Evolutionary conservation across 2,113 vertebrate genomes (phyloP), one percentile per base, ranked within the genome.

Genomic region (Salminus brasiliensis): DNA sequence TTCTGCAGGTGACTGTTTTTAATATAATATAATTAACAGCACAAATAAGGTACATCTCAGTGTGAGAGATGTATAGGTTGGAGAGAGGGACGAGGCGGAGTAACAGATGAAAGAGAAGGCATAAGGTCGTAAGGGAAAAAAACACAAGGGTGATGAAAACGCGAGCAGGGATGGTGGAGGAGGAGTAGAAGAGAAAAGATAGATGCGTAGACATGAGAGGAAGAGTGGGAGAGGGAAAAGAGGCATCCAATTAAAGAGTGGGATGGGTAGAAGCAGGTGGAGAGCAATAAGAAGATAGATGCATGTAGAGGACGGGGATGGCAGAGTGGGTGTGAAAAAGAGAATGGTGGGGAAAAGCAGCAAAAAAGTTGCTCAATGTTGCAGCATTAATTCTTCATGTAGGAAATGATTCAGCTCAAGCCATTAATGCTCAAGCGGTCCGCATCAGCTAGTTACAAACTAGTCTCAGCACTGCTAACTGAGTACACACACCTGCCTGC

Each of bases 51-150:
- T 45, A 15, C 16, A 45, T 45, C 3, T 15, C 43, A 45, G 13
- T 45, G 43, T 45, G 43, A 45, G 43, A 15, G 43, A 43, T 8
- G 6, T 5, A 39, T 4, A 39, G 11, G 45, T 16, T 49, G 11
- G 12, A 49, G 12, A 16, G 27, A 8, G 53, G 85, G 86, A 63
- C 79, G 67, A 59, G 81, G 43, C 63, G 41, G 52, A 55, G 80
- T 21, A 49, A 66, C 1, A 21, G 6, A 23, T n/a, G 49, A 29
- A 47, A 69, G 39, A 4, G 36, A 10, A 23, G 13, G 12, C 18
- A 21, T 18, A 4, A 11, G 7, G 36, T 3, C n/a, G n/a, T n/a
- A n/a, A n/a, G n/a, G n/a, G 29, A 5, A 15, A 23, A 74, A 80
- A n/a, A 53, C 1, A 30, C 18, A 16, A 47, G n/a, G 16, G 41